phyloP scores from a whole-genome alignment of 2,113 vertebrate genomes.

The Tupaia chinensis region DNA sequence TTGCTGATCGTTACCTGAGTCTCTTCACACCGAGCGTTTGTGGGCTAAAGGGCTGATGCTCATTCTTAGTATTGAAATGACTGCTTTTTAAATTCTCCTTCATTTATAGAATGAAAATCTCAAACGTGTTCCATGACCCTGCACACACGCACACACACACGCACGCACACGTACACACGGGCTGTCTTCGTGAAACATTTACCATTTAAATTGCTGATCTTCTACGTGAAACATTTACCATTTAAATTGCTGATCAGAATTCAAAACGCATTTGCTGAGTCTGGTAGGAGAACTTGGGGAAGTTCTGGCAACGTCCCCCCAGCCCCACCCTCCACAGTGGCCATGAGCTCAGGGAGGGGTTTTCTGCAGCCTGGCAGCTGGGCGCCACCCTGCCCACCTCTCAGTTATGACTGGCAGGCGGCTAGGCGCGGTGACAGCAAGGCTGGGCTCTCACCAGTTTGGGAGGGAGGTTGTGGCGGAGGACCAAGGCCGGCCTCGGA shows the following conservation, averaged over 20 bases:
- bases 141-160: too few species aligned
- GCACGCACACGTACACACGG: too few species aligned
- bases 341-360: too few species aligned
- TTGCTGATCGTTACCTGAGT: constrained; percentile 54
- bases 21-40: background rate
- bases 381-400: background rate
- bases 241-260: constrained; percentile 25
- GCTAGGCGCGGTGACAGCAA: too few species aligned
- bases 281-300: background rate
- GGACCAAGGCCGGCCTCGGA: too few species aligned
- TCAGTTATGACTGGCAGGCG: background rate
- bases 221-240: background rate
- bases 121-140: background rate
- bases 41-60: background rate
- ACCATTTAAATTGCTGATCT: constrained; percentile 4
- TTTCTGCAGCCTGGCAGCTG: background rate
- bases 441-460: background rate
- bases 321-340: too few species aligned
- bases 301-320: background rate
- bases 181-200: constrained; percentile 1
- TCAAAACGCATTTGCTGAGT: background rate
- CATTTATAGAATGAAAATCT: background rate
- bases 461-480: too few species aligned
- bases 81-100: background rate
- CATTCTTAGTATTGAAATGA: constrained; percentile 11